Conservation (phyloP, 1,140 invertebrate species). For the Cryptotermes secundus region DNA sequence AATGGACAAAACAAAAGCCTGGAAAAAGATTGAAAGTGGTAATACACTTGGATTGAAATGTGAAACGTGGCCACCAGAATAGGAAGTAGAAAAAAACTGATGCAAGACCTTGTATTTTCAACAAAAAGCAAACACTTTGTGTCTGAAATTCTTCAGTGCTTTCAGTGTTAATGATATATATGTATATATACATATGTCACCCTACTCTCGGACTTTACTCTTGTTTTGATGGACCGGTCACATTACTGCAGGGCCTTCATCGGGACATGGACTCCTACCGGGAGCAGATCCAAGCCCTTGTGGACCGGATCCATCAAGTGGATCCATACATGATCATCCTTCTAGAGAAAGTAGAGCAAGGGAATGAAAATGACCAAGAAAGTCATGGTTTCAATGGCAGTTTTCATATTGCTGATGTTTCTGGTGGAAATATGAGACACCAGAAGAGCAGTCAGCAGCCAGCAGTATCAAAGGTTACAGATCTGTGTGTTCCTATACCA, state of each 20-base stretch:
- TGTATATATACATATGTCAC: neutral
- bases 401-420: neutral
- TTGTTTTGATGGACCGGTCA: neutral
- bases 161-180: neutral
- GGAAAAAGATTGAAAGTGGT: neutral
- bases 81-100: constrained; percentile 23
- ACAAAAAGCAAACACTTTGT: constrained; percentile 25
- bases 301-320: constrained; percentile 65
- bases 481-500: neutral
- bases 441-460: neutral
- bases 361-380: neutral
- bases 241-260: constrained; percentile 36
- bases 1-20: neutral
- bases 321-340: constrained; percentile 62
- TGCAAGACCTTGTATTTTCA: constrained; percentile 24
- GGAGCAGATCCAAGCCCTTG: constrained; percentile 49
- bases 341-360: constrained; percentile 26
- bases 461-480: neutral
- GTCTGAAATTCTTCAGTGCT: constrained; percentile 33
- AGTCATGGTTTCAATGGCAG: neutral
- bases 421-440: neutral
- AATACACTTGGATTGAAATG: constrained; percentile 36
- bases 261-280: constrained; percentile 36
- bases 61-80: constrained; percentile 36
- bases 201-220: neutral